Evolutionary conservation across 2,113 vertebrate species (phyloP).

Genomic region (Melanotaenia duboulayi): DNA sequence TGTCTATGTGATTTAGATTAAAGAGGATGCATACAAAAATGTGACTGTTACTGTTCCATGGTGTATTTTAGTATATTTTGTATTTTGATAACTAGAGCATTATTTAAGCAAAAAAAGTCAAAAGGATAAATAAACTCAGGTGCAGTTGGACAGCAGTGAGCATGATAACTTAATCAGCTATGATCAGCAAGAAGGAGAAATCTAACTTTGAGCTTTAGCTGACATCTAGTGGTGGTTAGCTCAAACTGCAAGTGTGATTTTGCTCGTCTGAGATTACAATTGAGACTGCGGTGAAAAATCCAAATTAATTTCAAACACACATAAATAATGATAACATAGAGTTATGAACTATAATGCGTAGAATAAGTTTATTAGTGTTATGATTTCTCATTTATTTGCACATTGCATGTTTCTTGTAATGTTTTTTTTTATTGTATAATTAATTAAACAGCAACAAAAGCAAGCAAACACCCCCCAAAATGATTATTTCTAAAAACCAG

Average conservation of each 20-base stretch:
- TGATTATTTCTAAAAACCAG: too few relatives aligned
- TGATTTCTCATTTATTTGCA: not conserved
- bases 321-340: not conserved
- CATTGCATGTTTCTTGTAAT: not conserved
- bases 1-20: not conserved
- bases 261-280: not conserved
- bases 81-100: not conserved
- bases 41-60: too few relatives aligned
- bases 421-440: too few relatives aligned
- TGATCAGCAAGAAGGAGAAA: not conserved
- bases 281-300: not conserved
- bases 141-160: not conserved
- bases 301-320: not conserved
- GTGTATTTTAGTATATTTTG: not conserved
- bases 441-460: too few relatives aligned
- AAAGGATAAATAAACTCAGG: conserved; percentile 8
- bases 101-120: not conserved
- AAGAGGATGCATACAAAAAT: conserved; percentile 1
- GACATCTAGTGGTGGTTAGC: conserved; percentile 71
- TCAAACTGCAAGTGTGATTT: not conserved
- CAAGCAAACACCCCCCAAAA: too few relatives aligned
- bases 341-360: not conserved
- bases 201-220: conserved; percentile 43
- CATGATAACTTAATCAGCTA: not conserved
- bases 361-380: not conserved